phyloP scores from a whole-genome alignment of 2,113 vertebrate species.

The Xenopus laevis region DNA sequence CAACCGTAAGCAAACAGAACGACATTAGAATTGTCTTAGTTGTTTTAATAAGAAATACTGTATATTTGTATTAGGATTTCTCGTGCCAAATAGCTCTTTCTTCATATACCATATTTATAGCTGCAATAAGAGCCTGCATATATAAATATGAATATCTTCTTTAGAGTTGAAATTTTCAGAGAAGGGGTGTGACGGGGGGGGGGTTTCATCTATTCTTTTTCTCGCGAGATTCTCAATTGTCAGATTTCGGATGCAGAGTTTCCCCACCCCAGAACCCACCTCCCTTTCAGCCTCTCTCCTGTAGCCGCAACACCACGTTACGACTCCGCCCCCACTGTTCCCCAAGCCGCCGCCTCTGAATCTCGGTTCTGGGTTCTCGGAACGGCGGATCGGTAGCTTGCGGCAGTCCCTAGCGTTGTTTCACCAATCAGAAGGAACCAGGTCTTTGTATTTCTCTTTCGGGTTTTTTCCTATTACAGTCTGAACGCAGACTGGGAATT shows the following conservation, averaged over 20 bases:
- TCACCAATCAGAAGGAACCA: not conserved
- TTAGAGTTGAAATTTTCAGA: not conserved
- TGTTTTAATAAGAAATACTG: too few relatives aligned
- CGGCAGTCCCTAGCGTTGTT: not conserved
- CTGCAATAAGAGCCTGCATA: not conserved
- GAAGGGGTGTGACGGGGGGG: not conserved
- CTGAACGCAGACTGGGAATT: not conserved
- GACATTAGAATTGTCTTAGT: too few relatives aligned
- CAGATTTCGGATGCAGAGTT: constrained; percentile 4
- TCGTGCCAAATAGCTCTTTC: too few relatives aligned
- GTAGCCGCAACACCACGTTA: not conserved
- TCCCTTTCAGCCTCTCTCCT: not conserved
- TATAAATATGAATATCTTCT: not conserved
- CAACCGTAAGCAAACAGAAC: too few relatives aligned
- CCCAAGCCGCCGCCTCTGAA: constrained; percentile 7
- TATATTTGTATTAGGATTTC: too few relatives aligned
- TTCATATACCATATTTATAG: too few relatives aligned
- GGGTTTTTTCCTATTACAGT: not conserved
- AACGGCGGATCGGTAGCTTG: not conserved
- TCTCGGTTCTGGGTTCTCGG: not conserved
- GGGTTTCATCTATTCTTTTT: not conserved
- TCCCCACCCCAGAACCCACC: not conserved
- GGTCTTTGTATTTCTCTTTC: not conserved
- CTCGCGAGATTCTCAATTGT: not conserved
- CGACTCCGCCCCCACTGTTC: not conserved